Percentiles rank a stretch among this genome's conserved stretches.
phyloP scores from a whole-genome alignment of 1,140 invertebrate genomes.

The Anoplolepis gracilipes region DNA sequence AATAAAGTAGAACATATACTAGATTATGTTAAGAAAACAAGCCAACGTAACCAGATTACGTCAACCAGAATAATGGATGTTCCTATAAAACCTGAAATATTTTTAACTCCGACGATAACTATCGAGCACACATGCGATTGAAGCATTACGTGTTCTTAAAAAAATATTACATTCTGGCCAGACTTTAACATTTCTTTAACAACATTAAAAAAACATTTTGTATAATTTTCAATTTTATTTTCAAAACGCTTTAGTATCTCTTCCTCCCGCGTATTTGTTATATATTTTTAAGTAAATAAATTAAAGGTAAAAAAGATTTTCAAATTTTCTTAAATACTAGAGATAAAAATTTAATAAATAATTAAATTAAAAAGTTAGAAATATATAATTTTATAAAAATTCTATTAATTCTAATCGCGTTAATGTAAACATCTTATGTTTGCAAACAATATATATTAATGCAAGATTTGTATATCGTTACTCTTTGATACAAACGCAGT shows the following conservation, averaged over 20 bases:
- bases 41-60: slow-evolving; percentile 36
- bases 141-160: background rate
- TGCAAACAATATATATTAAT: background rate
- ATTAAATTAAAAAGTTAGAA: background rate
- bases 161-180: background rate
- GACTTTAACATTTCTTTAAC: background rate
- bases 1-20: slow-evolving; percentile 1
- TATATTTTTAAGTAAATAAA: background rate
- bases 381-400: background rate
- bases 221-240: slow-evolving; percentile 14
- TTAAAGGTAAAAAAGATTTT: no score
- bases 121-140: slow-evolving; percentile 39
- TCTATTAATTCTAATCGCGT: background rate
- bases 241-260: background rate
- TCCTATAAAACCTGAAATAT: slow-evolving; percentile 10
- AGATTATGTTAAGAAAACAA: slow-evolving; percentile 40
- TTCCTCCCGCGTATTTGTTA: background rate
- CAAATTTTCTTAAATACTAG: background rate
- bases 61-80: slow-evolving; percentile 12
- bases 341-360: background rate
- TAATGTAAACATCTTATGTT: background rate
- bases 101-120: slow-evolving; percentile 20
- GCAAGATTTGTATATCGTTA: background rate
- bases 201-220: background rate
- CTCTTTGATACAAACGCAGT: background rate